Conservation (phyloP, 2,888 invertebrate genomes). For the Gisinianus flammeolus region DNA sequence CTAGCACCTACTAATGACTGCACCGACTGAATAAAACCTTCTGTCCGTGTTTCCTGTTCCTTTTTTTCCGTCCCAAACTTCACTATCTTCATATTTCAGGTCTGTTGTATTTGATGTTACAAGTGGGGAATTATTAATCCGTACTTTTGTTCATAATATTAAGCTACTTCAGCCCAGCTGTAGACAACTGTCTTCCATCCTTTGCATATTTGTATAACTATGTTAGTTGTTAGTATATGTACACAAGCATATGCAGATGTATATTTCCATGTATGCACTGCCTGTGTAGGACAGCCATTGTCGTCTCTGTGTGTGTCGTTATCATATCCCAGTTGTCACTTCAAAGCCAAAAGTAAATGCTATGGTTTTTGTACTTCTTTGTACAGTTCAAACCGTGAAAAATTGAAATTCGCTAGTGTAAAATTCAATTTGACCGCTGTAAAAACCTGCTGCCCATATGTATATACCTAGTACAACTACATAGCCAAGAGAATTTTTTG, state of each 20-base stretch:
- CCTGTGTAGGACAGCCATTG: too few species aligned
- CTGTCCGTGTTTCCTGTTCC: slow-evolving; percentile 9
- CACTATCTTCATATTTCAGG: neutral
- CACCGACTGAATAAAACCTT: slow-evolving; percentile 3
- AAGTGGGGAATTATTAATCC: neutral
- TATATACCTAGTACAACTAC: too few species aligned
- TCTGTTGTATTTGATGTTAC: neutral
- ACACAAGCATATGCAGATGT: neutral
- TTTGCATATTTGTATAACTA: too few species aligned
- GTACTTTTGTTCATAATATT: slow-evolving; percentile 5
- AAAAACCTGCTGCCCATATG: neutral
- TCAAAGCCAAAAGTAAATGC: neutral
- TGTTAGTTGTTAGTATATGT: too few species aligned
- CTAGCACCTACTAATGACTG: slow-evolving; percentile 1
- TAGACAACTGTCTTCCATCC: neutral
- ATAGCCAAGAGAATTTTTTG: too few species aligned
- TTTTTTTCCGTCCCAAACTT: neutral
- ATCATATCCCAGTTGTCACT: neutral
- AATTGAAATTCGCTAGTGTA: slow-evolving; percentile 9
- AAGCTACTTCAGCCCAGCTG: neutral
- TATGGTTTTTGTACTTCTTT: neutral
- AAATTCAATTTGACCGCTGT: slow-evolving; percentile 14
- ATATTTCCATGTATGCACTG: neutral
- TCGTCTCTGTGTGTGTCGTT: too few species aligned
- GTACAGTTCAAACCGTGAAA: neutral